Base-by-base conservation (phyloP, 2,888 invertebrate genomes). In the Scotopteryx bipunctaria region DNA sequence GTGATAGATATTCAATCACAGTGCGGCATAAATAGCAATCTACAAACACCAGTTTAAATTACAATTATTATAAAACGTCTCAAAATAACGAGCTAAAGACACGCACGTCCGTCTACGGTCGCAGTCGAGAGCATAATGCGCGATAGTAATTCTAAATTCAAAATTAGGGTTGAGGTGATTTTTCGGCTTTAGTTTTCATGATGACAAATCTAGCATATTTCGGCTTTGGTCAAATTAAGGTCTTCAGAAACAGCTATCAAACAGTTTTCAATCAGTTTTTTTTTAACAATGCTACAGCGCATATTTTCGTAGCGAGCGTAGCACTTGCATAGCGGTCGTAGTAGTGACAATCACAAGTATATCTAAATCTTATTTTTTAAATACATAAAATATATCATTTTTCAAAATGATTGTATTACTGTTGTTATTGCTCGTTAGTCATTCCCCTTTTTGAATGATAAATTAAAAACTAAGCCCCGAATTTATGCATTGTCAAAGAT, bases 91-190 rank as follows among this genome's bases (percentile, higher is more conserved):
- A 70, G 62, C 59, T 73, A 73, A 71, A 65, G 71, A 76, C 71
- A 76, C 73, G 70, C 76, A 81, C 77, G 76, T 76, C 71, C 70
- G 57, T 68, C 69, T 61, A 50, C 69, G 50, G 57, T 61, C 56
- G 65, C 69, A 66, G 63, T 62, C 66, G 61, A 71, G 66, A 69
- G 66, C 74, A 76, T 81, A 80, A 80, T 79, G 80, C 63, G 69
- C 72, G 64, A 69, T 77, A 71, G 76, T 74, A 75, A 78, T 83
- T 81, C 83, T 77, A 83, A 83, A 81, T 81, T 80, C 36, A 15
- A 48, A 48, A 35, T 29, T 31, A 49, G 48, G 9, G 47, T 9
- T 8, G 40, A 8, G 13, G n/a, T 11, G 17, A 13, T 25, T 29
- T 15, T 53, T 48, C 43, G 47, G 47, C 23, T 35, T 43, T 19